These are phyloP conservation scores for Eonycteris spelaea DNA, from an alignment of 2,113 vertebrate species.

Conservation along the genomic window DNA sequence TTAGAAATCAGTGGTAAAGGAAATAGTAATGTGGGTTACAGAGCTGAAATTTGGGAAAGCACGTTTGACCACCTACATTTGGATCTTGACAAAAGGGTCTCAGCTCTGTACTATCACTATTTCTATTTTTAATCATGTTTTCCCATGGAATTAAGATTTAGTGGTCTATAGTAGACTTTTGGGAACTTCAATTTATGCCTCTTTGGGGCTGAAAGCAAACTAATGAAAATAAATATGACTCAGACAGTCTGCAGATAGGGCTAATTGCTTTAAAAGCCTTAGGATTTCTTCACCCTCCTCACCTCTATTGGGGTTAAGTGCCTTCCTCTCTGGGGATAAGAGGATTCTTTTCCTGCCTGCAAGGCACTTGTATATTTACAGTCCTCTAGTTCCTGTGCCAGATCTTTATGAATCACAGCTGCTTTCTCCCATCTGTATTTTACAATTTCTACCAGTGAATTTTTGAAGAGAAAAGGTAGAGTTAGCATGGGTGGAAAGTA, in stretches of 20 bases:
- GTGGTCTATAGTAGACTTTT: conserved; percentile 22
- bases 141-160: background rate
- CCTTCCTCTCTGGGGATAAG: background rate
- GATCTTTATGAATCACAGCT: background rate
- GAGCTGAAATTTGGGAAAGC: background rate
- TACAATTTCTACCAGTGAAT: background rate
- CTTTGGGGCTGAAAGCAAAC: conserved; percentile 42
- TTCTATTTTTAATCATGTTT: conserved; percentile 48
- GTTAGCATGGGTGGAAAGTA: conserved; percentile 27
- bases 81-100: background rate
- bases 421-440: background rate
- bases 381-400: background rate
- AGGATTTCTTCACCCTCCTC: background rate
- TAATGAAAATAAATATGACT: conserved; percentile 40
- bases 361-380: background rate
- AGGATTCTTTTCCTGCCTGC: background rate
- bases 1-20: background rate
- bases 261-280: conserved; percentile 33
- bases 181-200: conserved; percentile 5
- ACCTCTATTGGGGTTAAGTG: background rate
- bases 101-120: background rate
- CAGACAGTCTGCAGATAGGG: background rate
- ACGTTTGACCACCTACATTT: background rate
- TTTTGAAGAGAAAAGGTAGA: background rate
- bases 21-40: background rate